Percentiles rank a stretch among this genome's conserved stretches.
phyloP scores from a whole-genome alignment of 2,797 vertebrate species.

The Pampus argenteus region DNA sequence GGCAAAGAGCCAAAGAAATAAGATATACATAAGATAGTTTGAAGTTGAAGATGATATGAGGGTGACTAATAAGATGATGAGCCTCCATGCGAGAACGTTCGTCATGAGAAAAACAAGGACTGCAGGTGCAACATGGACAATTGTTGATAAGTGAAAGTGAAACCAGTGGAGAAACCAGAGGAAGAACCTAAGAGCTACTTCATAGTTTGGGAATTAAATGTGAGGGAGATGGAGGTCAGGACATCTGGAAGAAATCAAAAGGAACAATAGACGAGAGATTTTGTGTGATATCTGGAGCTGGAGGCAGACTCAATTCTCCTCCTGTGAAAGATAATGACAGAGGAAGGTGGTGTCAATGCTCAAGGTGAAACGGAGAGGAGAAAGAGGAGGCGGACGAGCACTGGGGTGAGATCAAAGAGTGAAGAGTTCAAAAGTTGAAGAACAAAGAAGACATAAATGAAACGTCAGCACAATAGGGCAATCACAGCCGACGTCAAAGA shows the following conservation, averaged over 20 bases:
- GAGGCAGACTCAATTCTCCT: conserved; percentile 50
- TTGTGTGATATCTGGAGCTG: conserved; percentile 50
- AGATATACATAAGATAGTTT: conserved; percentile 7
- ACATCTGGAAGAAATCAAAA: conserved; percentile 65
- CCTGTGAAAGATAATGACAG: conserved; percentile 62
- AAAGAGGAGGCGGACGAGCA: conserved; percentile 51
- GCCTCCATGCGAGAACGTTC: conserved; percentile 32
- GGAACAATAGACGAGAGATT: conserved; percentile 46
- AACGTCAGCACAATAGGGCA: conserved; percentile 54
- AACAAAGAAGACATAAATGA: conserved; percentile 72
- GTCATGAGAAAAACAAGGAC: conserved; percentile 24
- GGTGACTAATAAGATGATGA: conserved; percentile 20
- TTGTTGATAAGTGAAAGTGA: conserved; percentile 25
- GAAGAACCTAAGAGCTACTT: conserved; percentile 51
- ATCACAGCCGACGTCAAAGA: conserved; percentile 39
- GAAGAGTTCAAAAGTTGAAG: conserved; percentile 66
- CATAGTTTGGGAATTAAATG: conserved; percentile 37
- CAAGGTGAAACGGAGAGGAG: conserved; percentile 68
- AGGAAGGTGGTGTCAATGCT: conserved; percentile 54
- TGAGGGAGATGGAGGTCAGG: conserved; percentile 40
- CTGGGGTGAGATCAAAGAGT: conserved; percentile 68
- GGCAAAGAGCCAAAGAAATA: conserved; percentile 24
- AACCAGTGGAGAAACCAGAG: conserved; percentile 21
- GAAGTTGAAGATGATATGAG: conserved; percentile 31
- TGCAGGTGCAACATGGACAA: conserved; percentile 26